phyloP scores from a whole-genome alignment of 2,797 vertebrate genomes.

The Aratinga solstitialis region DNA sequence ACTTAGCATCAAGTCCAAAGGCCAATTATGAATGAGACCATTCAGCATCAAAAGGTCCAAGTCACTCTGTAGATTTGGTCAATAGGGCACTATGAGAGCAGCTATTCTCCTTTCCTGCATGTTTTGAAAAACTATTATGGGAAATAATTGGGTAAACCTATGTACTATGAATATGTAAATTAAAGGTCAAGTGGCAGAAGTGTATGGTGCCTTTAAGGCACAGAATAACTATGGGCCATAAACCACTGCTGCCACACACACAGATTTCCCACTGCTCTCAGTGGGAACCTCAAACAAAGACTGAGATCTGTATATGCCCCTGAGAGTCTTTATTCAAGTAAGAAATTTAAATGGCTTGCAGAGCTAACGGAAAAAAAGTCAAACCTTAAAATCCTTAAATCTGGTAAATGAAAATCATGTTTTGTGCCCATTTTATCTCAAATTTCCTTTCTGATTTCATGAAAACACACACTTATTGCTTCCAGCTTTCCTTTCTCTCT shows the following conservation, averaged over 20 bases:
- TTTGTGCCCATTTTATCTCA: not conserved
- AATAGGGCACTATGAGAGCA: not conserved
- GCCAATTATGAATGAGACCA: not conserved
- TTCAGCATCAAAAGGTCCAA: not conserved
- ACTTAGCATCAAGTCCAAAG: not conserved
- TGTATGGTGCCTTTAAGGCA: constrained; percentile 31
- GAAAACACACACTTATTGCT: constrained; percentile 1
- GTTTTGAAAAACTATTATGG: not conserved
- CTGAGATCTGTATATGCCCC: not conserved
- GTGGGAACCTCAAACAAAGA: constrained; percentile 12
- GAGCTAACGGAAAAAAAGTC: not conserved
- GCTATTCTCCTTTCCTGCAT: not conserved
- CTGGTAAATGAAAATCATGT: not conserved
- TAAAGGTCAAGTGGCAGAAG: constrained; percentile 47
- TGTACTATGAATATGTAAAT: constrained; percentile 29
- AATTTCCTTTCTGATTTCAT: not conserved
- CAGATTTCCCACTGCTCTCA: constrained; percentile 45
- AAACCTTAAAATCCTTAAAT: constrained; percentile 2
- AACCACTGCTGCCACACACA: constrained; percentile 29
- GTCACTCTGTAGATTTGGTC: not conserved
- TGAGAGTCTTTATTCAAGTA: constrained; percentile 10
- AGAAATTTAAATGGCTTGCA: constrained; percentile 23
- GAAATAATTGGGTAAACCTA: not conserved
- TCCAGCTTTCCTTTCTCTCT: not conserved
- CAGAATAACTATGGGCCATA: not conserved